These are phyloP conservation scores for Ceratosolen fusciceps DNA, from an alignment of 1,140 invertebrate genomes.

Conservation along the genomic window DNA sequence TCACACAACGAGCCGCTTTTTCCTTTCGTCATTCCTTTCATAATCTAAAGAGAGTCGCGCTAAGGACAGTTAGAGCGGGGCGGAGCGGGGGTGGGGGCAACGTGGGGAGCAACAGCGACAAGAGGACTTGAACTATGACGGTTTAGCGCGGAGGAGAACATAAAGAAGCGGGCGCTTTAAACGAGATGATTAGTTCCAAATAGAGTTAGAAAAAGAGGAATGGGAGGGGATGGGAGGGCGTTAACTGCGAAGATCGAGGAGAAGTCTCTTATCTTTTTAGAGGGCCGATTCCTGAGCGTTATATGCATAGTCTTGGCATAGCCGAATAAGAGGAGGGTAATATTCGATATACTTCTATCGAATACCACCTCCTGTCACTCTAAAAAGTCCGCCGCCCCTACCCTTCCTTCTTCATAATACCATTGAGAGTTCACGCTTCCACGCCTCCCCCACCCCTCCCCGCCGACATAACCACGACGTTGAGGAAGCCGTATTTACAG, in stretches of 20 bases:
- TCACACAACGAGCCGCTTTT: slow-evolving; percentile 48
- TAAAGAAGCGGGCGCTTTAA: background rate
- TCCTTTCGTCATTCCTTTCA: too few relatives aligned
- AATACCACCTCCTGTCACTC: slow-evolving; percentile 36
- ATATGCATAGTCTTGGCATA: background rate
- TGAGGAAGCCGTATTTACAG: slow-evolving; percentile 25
- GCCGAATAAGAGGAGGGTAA: background rate
- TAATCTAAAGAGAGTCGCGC: background rate
- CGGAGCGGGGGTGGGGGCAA: background rate
- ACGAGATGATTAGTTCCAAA: background rate
- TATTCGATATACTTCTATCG: slow-evolving; percentile 23
- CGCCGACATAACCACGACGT: too few relatives aligned
- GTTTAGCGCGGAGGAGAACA: background rate
- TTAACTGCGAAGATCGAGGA: slow-evolving; percentile 33
- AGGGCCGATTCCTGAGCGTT: slow-evolving; percentile 7
- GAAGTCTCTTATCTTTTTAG: slow-evolving; percentile 7
- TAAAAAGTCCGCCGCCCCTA: slow-evolving; percentile 27
- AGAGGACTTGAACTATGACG: too few relatives aligned
- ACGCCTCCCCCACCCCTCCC: too few relatives aligned
- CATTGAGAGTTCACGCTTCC: slow-evolving; percentile 23
- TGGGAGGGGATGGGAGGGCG: background rate
- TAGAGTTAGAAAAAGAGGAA: slow-evolving; percentile 30
- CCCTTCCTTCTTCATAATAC: slow-evolving; percentile 27
- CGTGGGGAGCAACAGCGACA: background rate
- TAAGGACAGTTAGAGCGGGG: slow-evolving; percentile 14